Base-by-base conservation (phyloP, 2,888 invertebrate genomes). In the Hirtodrosophila trivittata region DNA sequence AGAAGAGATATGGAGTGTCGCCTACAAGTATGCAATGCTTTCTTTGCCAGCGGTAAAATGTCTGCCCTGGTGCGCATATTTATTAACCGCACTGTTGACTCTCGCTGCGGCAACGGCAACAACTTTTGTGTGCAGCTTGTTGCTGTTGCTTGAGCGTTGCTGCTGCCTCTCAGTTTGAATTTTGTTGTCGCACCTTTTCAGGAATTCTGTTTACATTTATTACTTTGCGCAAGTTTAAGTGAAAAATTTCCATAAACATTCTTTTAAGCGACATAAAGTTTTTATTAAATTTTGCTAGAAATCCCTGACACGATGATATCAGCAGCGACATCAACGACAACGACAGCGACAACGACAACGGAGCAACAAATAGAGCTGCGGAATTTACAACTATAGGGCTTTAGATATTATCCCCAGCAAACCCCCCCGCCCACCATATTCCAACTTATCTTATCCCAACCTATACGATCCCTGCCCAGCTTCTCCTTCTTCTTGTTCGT, bases 211-310 rank as follows among this genome's bases (percentile, higher is more conserved):
- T 86, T 86, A 87, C 87, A 88, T 88, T 88, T 87, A 88, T 88
- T 88, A 88, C 88, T 88, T 88, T 88, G 87, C 87, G 81, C 87
- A 88, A 88, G 80, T 88, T 88, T 80, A 88, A 88, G 88, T 87
- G 87, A 88, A 88, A 87, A 88, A 88, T 88, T 88, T 88, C 87
- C 87, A 88, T 88, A 87, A 87, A 88, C 88, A 88, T 88, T 88
- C 87, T 87, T 88, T 88, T 85, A 85, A 88, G 86, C 85, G 85
- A 88, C 88, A 87, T 88, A 86, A 87, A 88, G 87, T 87, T 88
- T 88, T 88, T 88, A 88, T 88, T 88, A 87, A 88, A 87, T 88
- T 88, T 81, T 83, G 74, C 83, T 87, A 78, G 86, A 82, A 85
- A 82, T 76, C 82, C 75, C 75, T 72, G 80, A 83, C 84, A 86